These are phyloP conservation scores for Augochlorella aurata DNA, from an alignment of 2,888 invertebrate species.

Conservation along the genomic window DNA sequence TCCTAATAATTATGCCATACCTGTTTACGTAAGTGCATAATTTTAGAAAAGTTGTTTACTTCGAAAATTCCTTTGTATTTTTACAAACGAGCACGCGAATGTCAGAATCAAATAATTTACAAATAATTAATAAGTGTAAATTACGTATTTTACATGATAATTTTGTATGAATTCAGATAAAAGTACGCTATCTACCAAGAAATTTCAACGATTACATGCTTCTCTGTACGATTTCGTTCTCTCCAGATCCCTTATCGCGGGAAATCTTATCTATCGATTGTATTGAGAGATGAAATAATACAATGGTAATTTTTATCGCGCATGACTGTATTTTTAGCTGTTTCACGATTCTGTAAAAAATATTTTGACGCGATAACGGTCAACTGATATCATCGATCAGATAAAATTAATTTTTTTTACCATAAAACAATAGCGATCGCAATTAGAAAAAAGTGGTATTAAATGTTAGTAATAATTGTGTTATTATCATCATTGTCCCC, in stretches of 20 bases:
- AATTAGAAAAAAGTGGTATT: neutral
- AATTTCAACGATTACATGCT: neutral
- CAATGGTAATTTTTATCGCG: slow-evolving; percentile 22
- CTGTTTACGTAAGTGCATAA: slow-evolving; percentile 28
- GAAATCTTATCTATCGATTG: slow-evolving; percentile 35
- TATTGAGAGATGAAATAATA: slow-evolving; percentile 34
- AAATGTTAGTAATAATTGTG: neutral
- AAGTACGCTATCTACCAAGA: neutral
- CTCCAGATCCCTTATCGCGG: neutral
- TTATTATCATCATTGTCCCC: neutral
- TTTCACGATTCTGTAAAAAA: slow-evolving; percentile 26
- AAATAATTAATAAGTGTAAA: neutral
- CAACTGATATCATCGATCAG: neutral
- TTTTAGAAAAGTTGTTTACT: neutral
- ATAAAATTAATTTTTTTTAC: neutral
- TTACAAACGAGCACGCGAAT: neutral
- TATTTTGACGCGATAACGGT: slow-evolving; percentile 36
- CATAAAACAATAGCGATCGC: neutral
- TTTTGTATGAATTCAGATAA: neutral
- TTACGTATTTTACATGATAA: neutral
- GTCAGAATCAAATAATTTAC: neutral
- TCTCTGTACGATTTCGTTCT: neutral
- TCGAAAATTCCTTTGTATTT: neutral
- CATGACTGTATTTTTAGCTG: slow-evolving; percentile 30
- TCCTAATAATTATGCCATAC: slow-evolving; percentile 41